Conservation (phyloP, 2,888 invertebrate species). For the Hesperia comma region DNA sequence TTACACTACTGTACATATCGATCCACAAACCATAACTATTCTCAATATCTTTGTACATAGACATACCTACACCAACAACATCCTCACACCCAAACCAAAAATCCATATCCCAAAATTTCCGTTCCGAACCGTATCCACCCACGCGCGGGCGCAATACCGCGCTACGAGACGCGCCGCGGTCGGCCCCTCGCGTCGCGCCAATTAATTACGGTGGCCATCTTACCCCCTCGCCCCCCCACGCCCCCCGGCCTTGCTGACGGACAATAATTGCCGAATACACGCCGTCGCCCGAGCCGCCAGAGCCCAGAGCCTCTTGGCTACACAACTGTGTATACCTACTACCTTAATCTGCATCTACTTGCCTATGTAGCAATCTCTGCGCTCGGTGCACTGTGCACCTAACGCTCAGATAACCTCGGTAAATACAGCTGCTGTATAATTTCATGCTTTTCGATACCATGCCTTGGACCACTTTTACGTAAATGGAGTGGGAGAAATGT, state of each 20-base stretch:
- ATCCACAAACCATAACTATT: too few species aligned
- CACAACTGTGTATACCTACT: conserved; percentile 30
- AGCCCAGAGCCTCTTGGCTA: conserved; percentile 55
- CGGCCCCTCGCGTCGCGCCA: conserved; percentile 83
- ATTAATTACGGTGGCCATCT: conserved; percentile 84
- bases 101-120: neutral
- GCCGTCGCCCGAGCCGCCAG: too few species aligned
- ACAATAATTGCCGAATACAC: conserved; percentile 81
- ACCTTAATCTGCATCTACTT: conserved; percentile 18
- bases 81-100: too few species aligned
- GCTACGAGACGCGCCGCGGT: conserved; percentile 79
- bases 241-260: conserved; percentile 66
- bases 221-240: conserved; percentile 59
- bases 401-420: conserved; percentile 8
- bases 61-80: too few species aligned
- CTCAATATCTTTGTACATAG: too few species aligned
- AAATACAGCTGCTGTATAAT: conserved; percentile 1
- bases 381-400: neutral
- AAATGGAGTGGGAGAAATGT: too few species aligned
- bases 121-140: conserved; percentile 42
- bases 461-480: too few species aligned
- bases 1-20: too few species aligned
- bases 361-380: conserved; percentile 12
- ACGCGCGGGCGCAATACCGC: conserved; percentile 77
- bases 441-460: neutral